Evolutionary conservation across 2,797 vertebrate genomes (phyloP).

Genomic region (Hoplostethus atlanticus): DNA sequence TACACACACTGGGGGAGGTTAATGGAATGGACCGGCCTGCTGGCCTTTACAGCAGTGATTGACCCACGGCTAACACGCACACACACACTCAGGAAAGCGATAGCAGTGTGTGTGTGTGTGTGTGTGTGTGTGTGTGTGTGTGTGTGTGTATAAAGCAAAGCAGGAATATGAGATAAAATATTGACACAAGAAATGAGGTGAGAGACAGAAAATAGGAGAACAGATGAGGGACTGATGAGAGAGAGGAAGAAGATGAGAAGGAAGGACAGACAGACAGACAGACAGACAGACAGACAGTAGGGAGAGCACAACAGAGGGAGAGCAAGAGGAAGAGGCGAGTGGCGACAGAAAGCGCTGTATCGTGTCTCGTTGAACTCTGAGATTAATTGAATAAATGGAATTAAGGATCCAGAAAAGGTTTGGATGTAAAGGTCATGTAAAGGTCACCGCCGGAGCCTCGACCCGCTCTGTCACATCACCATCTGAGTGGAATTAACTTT

Average conservation of each 20-base stretch:
- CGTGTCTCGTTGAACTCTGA: constrained; percentile 35
- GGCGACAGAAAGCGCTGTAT: not conserved
- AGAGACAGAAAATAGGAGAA: not conserved
- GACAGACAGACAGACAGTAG: no score
- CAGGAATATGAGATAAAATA: constrained; percentile 4
- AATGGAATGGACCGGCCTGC: not conserved
- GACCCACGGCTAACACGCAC: not conserved
- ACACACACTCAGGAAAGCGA: not conserved
- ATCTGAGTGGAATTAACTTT: constrained; percentile 24
- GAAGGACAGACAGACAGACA: not conserved
- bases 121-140: no score
- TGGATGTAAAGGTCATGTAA: constrained; percentile 50
- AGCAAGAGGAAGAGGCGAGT: not conserved
- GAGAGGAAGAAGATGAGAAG: constrained; percentile 5
- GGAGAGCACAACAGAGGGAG: no score
- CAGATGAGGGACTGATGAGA: not conserved
- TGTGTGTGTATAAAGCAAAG: no score
- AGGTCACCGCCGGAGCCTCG: constrained; percentile 3
- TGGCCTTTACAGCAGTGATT: constrained; percentile 5
- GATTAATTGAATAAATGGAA: constrained; percentile 69
- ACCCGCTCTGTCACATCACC: constrained; percentile 39
- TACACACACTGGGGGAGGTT: not conserved
- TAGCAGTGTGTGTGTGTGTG: not conserved
- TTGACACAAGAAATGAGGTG: constrained; percentile 10
- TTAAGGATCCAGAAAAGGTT: constrained; percentile 42